These are phyloP conservation scores for Menura novaehollandiae DNA, from an alignment of 2,113 vertebrate genomes.

Conservation along the genomic window DNA sequence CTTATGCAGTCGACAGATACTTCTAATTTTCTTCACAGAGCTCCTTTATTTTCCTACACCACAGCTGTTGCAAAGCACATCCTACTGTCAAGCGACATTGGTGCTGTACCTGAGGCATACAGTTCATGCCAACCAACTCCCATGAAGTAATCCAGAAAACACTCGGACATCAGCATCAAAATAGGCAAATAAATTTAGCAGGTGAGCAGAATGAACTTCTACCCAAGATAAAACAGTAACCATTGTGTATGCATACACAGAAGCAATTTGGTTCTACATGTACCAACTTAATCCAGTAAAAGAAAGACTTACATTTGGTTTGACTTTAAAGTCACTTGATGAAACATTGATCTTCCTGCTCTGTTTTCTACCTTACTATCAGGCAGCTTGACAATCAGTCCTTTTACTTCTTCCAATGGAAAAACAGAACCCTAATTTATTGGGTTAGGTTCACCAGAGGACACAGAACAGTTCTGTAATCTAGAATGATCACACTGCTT, in stretches of 20 bases:
- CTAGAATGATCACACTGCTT: slow-evolving; percentile 27
- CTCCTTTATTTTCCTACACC: background rate
- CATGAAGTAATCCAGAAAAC: background rate
- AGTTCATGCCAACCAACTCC: background rate
- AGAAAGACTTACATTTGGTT: background rate
- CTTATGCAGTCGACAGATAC: background rate
- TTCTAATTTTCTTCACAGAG: background rate
- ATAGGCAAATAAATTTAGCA: background rate
- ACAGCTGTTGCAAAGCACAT: background rate
- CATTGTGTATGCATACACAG: background rate
- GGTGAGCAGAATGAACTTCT: background rate
- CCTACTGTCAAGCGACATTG: background rate
- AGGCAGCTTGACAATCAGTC: slow-evolving; percentile 18
- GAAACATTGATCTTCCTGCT: background rate
- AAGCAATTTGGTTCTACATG: background rate
- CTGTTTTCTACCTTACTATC: background rate
- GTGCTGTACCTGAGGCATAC: background rate
- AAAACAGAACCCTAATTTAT: slow-evolving; percentile 64
- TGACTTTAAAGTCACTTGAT: background rate
- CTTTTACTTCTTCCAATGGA: slow-evolving; percentile 62
- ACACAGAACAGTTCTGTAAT: slow-evolving; percentile 43
- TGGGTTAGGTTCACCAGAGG: slow-evolving; percentile 64
- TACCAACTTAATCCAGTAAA: background rate
- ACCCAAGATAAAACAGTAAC: background rate
- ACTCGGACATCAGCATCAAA: background rate